Conservation (phyloP, 2,888 invertebrate species). For the Ellobium chinense region DNA sequence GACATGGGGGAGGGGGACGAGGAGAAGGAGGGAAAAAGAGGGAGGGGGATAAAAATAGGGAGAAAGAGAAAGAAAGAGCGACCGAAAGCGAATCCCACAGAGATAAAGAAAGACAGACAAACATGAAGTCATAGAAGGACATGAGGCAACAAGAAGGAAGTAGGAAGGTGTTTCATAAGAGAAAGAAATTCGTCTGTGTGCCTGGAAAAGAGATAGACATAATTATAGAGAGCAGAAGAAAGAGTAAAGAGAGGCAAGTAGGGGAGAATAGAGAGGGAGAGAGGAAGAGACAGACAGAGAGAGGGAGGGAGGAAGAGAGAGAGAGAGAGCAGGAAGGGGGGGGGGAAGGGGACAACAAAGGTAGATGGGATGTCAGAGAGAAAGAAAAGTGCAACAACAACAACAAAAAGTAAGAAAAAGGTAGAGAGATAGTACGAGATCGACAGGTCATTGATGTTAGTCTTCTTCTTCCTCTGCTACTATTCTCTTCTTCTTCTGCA, state of each 20-base stretch:
- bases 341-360: background rate
- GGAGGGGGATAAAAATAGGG: background rate
- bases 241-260: constrained; percentile 2
- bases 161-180: background rate
- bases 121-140: constrained; percentile 8
- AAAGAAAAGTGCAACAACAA: too few relatives aligned
- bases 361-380: background rate
- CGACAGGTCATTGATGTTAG: background rate
- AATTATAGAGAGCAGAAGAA: background rate
- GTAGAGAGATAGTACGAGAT: background rate
- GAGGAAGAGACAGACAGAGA: background rate
- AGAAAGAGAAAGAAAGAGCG: constrained; percentile 2
- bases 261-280: background rate
- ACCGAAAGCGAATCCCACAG: constrained; percentile 14
- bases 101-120: constrained; percentile 25
- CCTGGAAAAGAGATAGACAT: background rate
- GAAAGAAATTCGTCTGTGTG: too few relatives aligned
- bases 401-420: background rate
- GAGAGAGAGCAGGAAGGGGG: background rate
- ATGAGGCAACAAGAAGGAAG: background rate
- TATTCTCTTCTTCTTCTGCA: background rate
- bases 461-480: background rate
- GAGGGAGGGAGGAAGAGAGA: background rate
- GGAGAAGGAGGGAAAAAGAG: background rate
- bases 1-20: too few relatives aligned